Base-by-base conservation (phyloP, 2,888 invertebrate genomes). In the Dichetophora obliterata region DNA sequence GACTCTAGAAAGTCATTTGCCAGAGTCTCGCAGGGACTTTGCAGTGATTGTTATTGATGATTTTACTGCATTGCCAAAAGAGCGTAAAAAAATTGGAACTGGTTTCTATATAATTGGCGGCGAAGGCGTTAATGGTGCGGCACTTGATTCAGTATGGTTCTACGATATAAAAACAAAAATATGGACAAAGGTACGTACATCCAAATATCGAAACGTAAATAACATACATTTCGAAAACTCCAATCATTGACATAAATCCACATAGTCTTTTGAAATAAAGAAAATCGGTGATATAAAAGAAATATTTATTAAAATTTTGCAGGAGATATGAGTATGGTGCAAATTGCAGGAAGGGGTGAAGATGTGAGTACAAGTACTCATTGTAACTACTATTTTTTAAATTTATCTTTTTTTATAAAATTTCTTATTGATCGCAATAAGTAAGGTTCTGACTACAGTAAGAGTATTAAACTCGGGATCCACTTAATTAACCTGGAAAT, bases 31-130 rank as follows among this genome's bases (percentile, higher is more conserved):
- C 81, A 92, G 93, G 86, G 93, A 93, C 88, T 94, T 94, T 83
- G 93, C 93, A 0, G 89, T 94, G 5, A 92, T 93, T n/a, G 92
- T 92, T 2, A 91, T 91, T 81, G 91, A 91, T 31, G 92, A 92
- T 86, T 63, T 66, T 61, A 68, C 52, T 31, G 72, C 52, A 37
- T 59, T 59, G 31, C 59, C 71, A 52, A 75, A 77, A 50, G 57
- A 57, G 1, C 70, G 71, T 52, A 69, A 77, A 52, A 24, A 43
- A 22, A 61, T 34, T 27, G 79, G 71, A 14, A 65, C 57, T 31
- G 92, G 92, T n/a, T 88, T 95, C 82, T 94, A 92, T 82, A 93
- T 93, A 4, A 92, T 94, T 78, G 94, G 94, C 0, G 94, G 94
- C 8, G 93, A 93, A 87, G 93, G 91, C 78, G 91, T 91, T 83